A percentile compares a stretch with the other conserved stretches of the same genome.
These are phyloP conservation scores for Coptodon rendalli DNA, from an alignment of 2,113 vertebrate species.

Conservation along the genomic window DNA sequence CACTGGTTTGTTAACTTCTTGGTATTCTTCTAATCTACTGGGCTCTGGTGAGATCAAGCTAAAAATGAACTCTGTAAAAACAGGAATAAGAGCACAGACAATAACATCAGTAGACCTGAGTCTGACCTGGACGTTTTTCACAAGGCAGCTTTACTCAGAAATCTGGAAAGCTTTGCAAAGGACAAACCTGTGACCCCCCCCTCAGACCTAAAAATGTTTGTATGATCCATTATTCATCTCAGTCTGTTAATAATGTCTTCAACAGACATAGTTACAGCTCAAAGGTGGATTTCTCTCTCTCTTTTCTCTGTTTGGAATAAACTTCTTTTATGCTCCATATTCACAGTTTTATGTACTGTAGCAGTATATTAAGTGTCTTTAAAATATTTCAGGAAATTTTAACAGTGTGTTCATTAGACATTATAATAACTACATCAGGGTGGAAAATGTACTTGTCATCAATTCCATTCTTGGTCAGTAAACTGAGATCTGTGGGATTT, in stretches of 20 bases:
- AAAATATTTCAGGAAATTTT: background rate
- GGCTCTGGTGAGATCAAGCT: constrained; percentile 9
- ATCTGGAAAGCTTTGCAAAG: background rate
- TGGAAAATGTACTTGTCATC: background rate
- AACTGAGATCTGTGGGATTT: background rate
- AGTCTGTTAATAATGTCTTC: background rate
- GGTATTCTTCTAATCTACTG: constrained; percentile 35
- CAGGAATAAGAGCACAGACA: constrained; percentile 26
- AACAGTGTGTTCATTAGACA: background rate
- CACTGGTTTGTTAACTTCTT: constrained; percentile 49
- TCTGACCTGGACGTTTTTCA: background rate
- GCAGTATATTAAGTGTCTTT: background rate
- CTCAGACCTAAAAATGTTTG: background rate
- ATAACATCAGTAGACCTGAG: background rate
- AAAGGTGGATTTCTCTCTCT: background rate
- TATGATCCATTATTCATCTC: background rate
- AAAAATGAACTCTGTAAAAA: constrained; percentile 31
- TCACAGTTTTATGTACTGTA: background rate
- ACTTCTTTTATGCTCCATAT: background rate
- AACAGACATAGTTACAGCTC: background rate
- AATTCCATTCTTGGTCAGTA: background rate
- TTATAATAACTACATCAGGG: background rate
- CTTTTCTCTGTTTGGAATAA: background rate
- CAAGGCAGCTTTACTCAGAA: background rate
- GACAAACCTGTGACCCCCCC: background rate